Base-by-base conservation (phyloP, 2,888 invertebrate genomes). In the Mechanitis mazaeus region DNA sequence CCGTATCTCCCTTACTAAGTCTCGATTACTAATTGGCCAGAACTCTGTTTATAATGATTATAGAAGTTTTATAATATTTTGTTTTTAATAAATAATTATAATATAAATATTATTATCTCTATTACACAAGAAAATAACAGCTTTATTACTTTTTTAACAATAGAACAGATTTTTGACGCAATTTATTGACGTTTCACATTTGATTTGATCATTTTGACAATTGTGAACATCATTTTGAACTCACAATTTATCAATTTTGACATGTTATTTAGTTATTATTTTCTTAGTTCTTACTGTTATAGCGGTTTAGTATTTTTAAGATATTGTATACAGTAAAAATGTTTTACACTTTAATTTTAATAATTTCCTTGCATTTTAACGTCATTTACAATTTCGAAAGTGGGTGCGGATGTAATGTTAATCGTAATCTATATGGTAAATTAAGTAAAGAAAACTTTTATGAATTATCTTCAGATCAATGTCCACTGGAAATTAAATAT, bases 381-480 rank as follows among this genome's bases (percentile, higher is more conserved):
- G 57, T 70, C 64, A 73, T 76, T 50, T 67, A 68, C 42, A 80
- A 75, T 66, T 69, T 75, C 66, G 74, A 83, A 58, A 75, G 69
- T 71, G 71, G 65, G 38, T 89, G 89, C 74, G 87, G 85, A 47
- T 90, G 89, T 68, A 77, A 71, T 68, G 66, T 77, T 12, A 76
- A 77, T 63, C 81, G 85, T 33, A 31, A 50, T 11, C 9, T 31
- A 7, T 3, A 50, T 50, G 31, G 28, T 31, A 50, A 50, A 9
- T 50, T 50, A 50, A 50, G 31, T 9, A 42, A 42, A 68, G 58
- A 72, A 66, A 66, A 65, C 74, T 64, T 71, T 72, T 61, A 56
- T 65, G 59, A 64, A 45, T 50, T 62, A 55, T 57, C 35, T 54
- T 61, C 64, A 63, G 73, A 76, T 59, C 77, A 82, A 55, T 85